Evolutionary conservation across 2,113 vertebrate genomes (phyloP).

Genomic region (Recurvirostra avosetta): DNA sequence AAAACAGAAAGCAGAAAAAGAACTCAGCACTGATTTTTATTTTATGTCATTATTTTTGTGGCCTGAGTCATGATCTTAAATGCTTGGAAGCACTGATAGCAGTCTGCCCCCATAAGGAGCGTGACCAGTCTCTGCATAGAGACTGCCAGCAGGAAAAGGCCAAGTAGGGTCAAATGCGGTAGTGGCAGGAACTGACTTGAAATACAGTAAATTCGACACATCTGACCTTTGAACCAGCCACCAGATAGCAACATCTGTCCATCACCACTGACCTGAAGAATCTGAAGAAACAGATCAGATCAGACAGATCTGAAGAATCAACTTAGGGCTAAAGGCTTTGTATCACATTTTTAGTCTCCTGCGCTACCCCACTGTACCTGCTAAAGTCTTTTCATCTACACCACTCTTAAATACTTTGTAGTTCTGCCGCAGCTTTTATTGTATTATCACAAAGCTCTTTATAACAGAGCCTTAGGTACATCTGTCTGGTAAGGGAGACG

Average conservation of each 20-base stretch:
- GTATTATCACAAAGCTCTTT: background rate
- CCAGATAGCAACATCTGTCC: background rate
- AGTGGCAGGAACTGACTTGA: constrained; percentile 22
- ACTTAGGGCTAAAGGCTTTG: background rate
- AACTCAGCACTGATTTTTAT: background rate
- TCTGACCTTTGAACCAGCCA: background rate
- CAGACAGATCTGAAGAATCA: background rate
- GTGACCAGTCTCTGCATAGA: background rate
- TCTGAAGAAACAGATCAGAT: too few species aligned
- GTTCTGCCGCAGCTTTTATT: background rate
- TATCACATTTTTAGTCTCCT: background rate
- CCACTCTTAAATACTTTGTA: background rate
- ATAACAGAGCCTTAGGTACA: background rate
- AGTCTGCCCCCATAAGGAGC: background rate
- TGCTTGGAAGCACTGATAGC: background rate
- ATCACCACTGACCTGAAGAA: background rate
- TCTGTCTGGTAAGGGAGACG: background rate
- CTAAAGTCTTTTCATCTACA: background rate
- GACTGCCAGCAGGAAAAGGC: constrained; percentile 27
- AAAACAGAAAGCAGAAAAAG: background rate
- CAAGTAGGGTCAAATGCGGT: background rate
- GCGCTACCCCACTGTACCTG: background rate
- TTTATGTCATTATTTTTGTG: background rate
- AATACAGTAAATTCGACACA: constrained; percentile 13
- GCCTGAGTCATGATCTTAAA: constrained; percentile 21